These are phyloP conservation scores for Nesidiocoris tenuis DNA, from an alignment of 2,888 invertebrate genomes.

Conservation along the genomic window DNA sequence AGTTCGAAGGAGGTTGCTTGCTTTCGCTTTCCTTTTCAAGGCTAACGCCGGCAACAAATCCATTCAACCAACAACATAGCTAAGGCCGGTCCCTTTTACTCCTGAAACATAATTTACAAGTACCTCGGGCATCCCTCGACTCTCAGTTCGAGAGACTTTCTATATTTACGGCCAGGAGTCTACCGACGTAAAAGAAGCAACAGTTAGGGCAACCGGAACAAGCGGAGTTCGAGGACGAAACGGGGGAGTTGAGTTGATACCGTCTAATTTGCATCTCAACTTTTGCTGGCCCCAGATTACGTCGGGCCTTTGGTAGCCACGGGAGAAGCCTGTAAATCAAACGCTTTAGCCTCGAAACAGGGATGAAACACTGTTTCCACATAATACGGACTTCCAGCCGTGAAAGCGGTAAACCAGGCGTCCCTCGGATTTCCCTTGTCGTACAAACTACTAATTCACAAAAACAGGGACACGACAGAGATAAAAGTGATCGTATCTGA, in stretches of 20 bases:
- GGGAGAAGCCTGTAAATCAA: background rate
- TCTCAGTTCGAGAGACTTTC: background rate
- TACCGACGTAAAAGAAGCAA: constrained; percentile 3
- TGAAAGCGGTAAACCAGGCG: too few species aligned
- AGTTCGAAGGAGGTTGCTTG: constrained; percentile 6
- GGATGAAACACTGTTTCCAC: background rate
- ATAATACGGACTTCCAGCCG: too few species aligned
- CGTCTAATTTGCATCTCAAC: background rate
- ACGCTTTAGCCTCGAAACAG: background rate
- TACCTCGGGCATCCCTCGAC: background rate
- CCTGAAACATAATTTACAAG: background rate
- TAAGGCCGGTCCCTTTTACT: background rate
- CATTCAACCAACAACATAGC: background rate
- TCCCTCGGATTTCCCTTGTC: too few species aligned
- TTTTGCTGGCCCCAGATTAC: background rate
- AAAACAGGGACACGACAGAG: too few species aligned
- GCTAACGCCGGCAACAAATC: background rate
- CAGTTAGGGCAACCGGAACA: background rate
- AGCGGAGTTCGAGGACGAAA: background rate
- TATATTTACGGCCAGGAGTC: constrained; percentile 11
- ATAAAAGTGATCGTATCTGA: too few species aligned
- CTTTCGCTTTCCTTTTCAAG: background rate
- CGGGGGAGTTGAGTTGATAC: background rate
- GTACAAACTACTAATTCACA: too few species aligned
- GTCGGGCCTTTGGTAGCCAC: background rate